Base-by-base conservation (phyloP, 2,888 invertebrate species). In the Tetragonisca angustula region DNA sequence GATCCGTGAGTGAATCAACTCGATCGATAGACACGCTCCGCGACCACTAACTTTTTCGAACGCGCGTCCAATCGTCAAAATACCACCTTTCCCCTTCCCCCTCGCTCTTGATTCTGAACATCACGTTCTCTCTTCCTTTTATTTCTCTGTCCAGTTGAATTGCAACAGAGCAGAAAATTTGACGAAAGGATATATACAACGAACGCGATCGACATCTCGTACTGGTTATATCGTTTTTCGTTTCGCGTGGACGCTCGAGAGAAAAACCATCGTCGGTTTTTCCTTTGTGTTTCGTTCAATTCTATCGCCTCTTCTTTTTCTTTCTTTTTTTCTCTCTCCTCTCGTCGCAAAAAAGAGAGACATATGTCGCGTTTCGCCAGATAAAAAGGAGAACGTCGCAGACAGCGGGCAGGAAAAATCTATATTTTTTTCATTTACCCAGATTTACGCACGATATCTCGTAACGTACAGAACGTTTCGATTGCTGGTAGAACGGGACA, bases 251-350 rank as follows among this genome's bases (percentile, higher is more conserved):
- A 21, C 64, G 32, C 36, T 9, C 4, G 15, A 19, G 15, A 43
- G 43, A 49, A 61, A 71, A 19, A 56, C 56, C 49, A 27, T n/a
- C 56, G 75, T n/a, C 52, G 43, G 15, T 50, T 43, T 52, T 61
- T 61, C 61, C 52, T 54, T 75, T 56, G 49, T 21, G 62, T 15
- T 15, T 13, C 32, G 27, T 32, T 62, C 21, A n/a, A 32, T 54
- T 69, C 65, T 59, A 52, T 54, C 59, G 24, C 49, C 24, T 67
- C 43, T 65, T 32, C 24, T 27, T 21, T 11, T 11, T 69, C 15
- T 43, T 9, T 43, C 43, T 43, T 9, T 54, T 54, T 71, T 56
- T n/a, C 24, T 43, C 32, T 11, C 24, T 69, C 15, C 21, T 32
- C 15, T 13, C 11, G n/a, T 43, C 65, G 32, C 19, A 27, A 59